Base-by-base conservation (phyloP, 2,113 vertebrate genomes). In the Pandion haliaetus region DNA sequence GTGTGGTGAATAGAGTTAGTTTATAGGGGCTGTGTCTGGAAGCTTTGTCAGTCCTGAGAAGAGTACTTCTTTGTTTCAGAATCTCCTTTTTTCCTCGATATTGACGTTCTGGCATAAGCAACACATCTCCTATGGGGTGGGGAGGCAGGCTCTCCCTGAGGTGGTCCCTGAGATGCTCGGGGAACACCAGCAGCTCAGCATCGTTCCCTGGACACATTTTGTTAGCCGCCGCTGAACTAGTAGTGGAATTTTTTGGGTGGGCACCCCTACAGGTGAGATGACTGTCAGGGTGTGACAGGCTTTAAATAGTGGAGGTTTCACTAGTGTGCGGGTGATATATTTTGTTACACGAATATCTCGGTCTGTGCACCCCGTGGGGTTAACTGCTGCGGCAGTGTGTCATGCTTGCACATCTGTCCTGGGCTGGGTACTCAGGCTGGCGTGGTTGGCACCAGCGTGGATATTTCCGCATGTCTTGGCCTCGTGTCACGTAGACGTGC, bases 331-430 rank as follows among this genome's bases (percentile, higher is more conserved):
- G 17, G 23, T 18, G 57, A 3, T 45, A 3, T 45, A 2, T 25
- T 49, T 61, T 42, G 7, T 58, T 44, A 6, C 13, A 31, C 0
- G 1, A 10, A 3, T 21, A 2, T 25, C 1, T 12, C 0, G 0
- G 44, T 25, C 45, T 17, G 31, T 23, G 45, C 25, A 0, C 10
- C 3, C 31, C 0, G 1, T 1, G 32, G 82, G 40, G 47, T 50
- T 76, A 47, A 61, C 26, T 31, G 69, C 57, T 34, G 57, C 0
- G 2, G 26, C 40, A 6, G 72, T 0, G 4, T 24, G 54, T 77
- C 36, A 16, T 6, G 58, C 49, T 65, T 2, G 24, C 78, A 38
- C 72, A 32, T 82, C 80, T 91, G 90, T 42, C 50, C 55, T 24
- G 69, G 91, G 49, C 77, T 74, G 88, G 88, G 76, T 57, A 10